These are phyloP conservation scores for Python bivittatus DNA, from an alignment of 2,113 vertebrate genomes.

Conservation along the genomic window DNA sequence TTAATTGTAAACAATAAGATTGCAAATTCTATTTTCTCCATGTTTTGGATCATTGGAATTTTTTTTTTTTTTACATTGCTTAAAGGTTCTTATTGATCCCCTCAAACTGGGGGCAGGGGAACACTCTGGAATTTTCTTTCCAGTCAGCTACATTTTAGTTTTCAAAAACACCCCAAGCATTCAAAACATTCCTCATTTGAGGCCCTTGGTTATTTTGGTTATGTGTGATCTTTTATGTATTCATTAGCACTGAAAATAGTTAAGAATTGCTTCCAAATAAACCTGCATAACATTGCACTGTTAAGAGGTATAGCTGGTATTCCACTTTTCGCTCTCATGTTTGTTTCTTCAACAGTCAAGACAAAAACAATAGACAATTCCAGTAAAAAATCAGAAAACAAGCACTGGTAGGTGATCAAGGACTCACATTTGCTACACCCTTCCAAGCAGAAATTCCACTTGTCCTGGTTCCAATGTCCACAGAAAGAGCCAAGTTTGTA, in stretches of 20 bases:
- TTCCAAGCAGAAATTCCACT: neutral
- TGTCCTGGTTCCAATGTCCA: neutral
- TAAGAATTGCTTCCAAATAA: neutral
- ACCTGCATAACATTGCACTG: neutral
- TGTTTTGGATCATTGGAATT: neutral
- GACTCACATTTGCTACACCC: neutral
- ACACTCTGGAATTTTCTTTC: neutral
- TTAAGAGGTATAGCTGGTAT: neutral
- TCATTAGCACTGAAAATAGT: neutral
- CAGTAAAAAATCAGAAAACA: neutral
- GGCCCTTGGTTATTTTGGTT: neutral
- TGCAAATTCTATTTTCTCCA: neutral
- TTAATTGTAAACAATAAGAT: neutral
- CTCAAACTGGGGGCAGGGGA: neutral
- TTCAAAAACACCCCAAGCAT: neutral
- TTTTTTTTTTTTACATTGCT: too few relatives aligned
- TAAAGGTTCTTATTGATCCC: neutral
- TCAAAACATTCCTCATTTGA: neutral
- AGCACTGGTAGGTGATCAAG: neutral
- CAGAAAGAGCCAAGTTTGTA: neutral
- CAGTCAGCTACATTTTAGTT: neutral
- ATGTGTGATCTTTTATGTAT: neutral
- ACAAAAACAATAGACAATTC: neutral
- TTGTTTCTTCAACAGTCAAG: neutral
- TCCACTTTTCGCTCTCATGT: neutral